Base-by-base conservation (phyloP, 2,113 vertebrate genomes). In the Apaloderma vittatum region DNA sequence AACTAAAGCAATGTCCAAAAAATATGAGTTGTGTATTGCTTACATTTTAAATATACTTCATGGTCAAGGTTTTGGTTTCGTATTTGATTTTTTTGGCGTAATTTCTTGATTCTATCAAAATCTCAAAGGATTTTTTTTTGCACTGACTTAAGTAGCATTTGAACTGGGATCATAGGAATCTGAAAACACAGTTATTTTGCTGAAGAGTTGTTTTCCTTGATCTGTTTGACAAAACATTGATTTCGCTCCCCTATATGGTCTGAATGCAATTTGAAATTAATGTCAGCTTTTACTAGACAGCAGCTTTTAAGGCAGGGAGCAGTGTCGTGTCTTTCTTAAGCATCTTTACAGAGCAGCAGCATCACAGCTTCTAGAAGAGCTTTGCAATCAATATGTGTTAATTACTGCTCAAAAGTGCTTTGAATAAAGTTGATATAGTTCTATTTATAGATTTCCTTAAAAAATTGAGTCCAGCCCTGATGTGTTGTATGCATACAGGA, bases 241-340 rank as follows among this genome's bases (percentile, higher is more conserved):
- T 93, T 92, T 93, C 93, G 24, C 19, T 97, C 36, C 49, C 43
- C 32, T 6, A 46, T 80, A 43, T 86, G 22, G 61, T 90, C 82
- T 92, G 85, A 86, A 90, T 88, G 63, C 55, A 81, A 74, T 62
- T 90, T 68, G 74, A 43, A 92, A 83, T 93, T 75, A 76, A 72
- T 74, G 63, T 27, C 43, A 76, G 34, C 85, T 95, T 93, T 96
- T 86, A 70, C 80, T 93, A 91, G 63, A 67, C 6, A 26, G 34
- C 52, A 92, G 34, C 26, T 84, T 82, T 86, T 88, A 91, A 74
- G 51, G 43, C 72, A 62, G 30, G 19, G 63, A 86, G 23, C 20
- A 23, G 26, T 67, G 43, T 80, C 36, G 5, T 88, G 37, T 48
- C 66, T 93, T 88, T 85, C 48, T 16, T 71, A 51, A 83, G 74